Conservation (phyloP, 2,888 invertebrate genomes). For the Parascotia fuliginaria region DNA sequence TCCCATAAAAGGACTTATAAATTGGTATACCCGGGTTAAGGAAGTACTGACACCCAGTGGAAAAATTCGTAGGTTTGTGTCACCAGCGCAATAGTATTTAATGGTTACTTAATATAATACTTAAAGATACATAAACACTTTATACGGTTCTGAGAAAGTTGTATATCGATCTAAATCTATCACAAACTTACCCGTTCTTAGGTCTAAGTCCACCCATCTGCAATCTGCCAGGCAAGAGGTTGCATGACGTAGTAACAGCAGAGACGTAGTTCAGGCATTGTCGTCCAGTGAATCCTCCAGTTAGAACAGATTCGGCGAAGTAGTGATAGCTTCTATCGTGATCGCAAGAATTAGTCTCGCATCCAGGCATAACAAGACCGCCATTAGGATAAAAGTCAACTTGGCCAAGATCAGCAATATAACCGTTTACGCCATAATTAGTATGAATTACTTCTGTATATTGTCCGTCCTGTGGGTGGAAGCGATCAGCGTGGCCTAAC, state of each 20-base stretch:
- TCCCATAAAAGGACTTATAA: too few relatives aligned
- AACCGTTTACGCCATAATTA: slow-evolving; percentile 65
- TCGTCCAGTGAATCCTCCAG: slow-evolving; percentile 63
- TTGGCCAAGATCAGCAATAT: slow-evolving; percentile 56
- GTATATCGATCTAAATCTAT: too few relatives aligned
- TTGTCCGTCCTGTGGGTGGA: slow-evolving; percentile 55
- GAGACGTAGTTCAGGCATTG: slow-evolving; percentile 62
- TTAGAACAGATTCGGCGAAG: slow-evolving; percentile 61
- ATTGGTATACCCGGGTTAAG: too few relatives aligned
- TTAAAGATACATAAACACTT: too few relatives aligned
- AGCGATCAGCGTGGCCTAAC: slow-evolving; percentile 61
- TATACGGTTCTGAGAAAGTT: too few relatives aligned
- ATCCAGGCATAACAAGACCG: slow-evolving; percentile 69
- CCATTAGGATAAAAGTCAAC: slow-evolving; percentile 73
- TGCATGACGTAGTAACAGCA: slow-evolving; percentile 56
- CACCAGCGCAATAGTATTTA: too few relatives aligned
- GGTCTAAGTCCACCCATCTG: slow-evolving; percentile 67
- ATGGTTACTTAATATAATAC: too few relatives aligned
- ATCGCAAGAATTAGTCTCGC: slow-evolving; percentile 61
- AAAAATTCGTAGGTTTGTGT: too few relatives aligned
- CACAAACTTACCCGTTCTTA: slow-evolving; percentile 64
- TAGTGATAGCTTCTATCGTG: slow-evolving; percentile 62
- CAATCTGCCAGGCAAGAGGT: slow-evolving; percentile 52
- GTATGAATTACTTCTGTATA: slow-evolving; percentile 74
- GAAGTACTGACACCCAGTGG: too few relatives aligned